Evolutionary conservation across 2,113 vertebrate genomes (phyloP).

Genomic region (Myotis yumanensis): DNA sequence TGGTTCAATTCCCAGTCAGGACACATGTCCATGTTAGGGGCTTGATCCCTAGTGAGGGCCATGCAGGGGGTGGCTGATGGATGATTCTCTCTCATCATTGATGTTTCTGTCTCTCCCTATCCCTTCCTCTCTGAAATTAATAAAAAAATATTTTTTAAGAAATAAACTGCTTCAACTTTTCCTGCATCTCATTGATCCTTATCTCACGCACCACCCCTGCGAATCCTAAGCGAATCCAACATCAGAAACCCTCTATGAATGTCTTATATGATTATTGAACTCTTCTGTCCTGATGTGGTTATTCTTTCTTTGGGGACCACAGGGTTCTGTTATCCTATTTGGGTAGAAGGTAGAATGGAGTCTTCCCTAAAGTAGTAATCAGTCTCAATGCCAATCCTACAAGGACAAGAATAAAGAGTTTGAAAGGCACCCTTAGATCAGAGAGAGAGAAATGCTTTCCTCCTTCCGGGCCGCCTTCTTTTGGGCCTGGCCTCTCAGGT

Average conservation of each 20-base stretch:
- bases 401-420: neutral
- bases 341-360: neutral
- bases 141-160: neutral
- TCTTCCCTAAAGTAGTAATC: neutral
- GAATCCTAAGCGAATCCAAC: neutral
- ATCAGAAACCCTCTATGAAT: neutral
- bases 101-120: too few species aligned
- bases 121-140: too few species aligned
- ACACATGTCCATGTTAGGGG: too few species aligned
- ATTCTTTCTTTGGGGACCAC: neutral
- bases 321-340: neutral
- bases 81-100: too few species aligned
- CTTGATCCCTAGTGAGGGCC: too few species aligned
- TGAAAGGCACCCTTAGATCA: neutral
- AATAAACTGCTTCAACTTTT: neutral
- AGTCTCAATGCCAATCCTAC: neutral
- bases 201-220: neutral
- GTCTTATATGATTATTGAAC: neutral
- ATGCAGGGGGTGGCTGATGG: too few species aligned
- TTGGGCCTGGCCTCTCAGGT: neutral
- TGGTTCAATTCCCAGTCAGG: too few species aligned
- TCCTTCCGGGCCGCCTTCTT: neutral
- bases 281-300: neutral
- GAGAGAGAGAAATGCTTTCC: neutral
- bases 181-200: neutral